Base-by-base conservation (phyloP, 2,797 vertebrate genomes). In the Arctocebus calabarensis region DNA sequence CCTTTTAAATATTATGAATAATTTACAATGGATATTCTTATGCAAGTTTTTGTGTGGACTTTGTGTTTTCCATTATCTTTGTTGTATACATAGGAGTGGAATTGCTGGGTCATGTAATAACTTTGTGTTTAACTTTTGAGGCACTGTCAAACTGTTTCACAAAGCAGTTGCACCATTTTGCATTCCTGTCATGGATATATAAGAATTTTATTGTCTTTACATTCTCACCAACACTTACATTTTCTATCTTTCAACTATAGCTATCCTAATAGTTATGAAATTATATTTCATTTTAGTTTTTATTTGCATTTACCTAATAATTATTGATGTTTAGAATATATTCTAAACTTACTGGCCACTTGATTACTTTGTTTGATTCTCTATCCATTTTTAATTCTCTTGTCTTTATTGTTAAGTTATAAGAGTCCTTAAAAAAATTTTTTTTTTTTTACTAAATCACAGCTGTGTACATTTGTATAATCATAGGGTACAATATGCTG, bases 281-380 rank as follows among this genome's bases (percentile, higher is more conserved):
- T 86, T 7, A 10, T 70, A 81, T 94, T 27, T 90, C 52, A 48
- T 22, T 89, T 87, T 57, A n/a, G 40, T 78, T 88, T 93, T 95
- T 64, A 78, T 91, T 90, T 95, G 20, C 8, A 93, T 55, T 81
- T 73, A 25, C 1, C 2, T 95, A 40, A 83, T 88, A 40, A 95
- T 75, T 66, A 77, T 11, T 66, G 20, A 48, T 78, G 5, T 25
- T 93, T n/a, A 85, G 3, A 3, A 32, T 37, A 9, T 84, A 88
- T 83, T 57, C 34, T 88, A 1, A 11, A n/a, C 1, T 92, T 92
- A 62, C n/a, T 77, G 6, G 7, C 13, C 57, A 57, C 68, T 92
- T n/a, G 40, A 19, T 88, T 88, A 37, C 57, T 73, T 66, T 85
- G 7, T 52, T 68, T 83, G 23, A 91, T 77, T 2, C 16, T 64